Evolutionary conservation across 2,797 vertebrate genomes (phyloP).

Genomic region (Okamejei kenojei): DNA sequence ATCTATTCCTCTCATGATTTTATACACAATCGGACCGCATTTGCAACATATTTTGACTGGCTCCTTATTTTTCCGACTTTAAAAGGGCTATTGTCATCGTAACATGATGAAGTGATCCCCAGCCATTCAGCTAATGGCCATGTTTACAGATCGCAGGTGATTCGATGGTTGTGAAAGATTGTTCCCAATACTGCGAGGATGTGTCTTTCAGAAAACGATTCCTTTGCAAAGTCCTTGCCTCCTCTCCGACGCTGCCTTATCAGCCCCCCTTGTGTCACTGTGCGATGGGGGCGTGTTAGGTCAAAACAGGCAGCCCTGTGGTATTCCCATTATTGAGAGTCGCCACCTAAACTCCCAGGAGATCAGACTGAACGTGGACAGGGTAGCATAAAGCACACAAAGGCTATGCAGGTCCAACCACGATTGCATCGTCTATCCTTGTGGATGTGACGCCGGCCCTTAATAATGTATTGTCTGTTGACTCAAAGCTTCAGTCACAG

Average conservation of each 20-base stretch:
- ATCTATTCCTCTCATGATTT: too few relatives aligned
- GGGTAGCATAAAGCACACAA: background rate
- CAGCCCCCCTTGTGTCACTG: background rate
- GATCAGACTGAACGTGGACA: background rate
- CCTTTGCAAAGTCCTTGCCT: background rate
- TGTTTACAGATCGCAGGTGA: background rate
- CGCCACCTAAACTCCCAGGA: background rate
- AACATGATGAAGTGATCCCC: background rate
- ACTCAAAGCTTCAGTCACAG: background rate
- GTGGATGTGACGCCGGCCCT: background rate
- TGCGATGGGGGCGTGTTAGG: background rate
- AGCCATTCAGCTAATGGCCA: background rate
- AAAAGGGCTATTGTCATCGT: background rate
- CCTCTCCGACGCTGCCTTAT: background rate
- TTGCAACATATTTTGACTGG: background rate
- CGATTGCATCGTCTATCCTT: background rate
- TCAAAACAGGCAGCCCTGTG: background rate
- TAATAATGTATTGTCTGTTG: background rate
- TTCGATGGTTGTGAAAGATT: background rate
- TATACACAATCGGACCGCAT: background rate
- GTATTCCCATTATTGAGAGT: background rate
- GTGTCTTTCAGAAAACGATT: background rate
- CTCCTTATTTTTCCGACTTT: background rate
- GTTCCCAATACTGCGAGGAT: background rate
- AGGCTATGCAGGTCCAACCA: background rate